Base-by-base conservation (phyloP, 1,140 invertebrate genomes). In the Stegodyphus mimosarum region DNA sequence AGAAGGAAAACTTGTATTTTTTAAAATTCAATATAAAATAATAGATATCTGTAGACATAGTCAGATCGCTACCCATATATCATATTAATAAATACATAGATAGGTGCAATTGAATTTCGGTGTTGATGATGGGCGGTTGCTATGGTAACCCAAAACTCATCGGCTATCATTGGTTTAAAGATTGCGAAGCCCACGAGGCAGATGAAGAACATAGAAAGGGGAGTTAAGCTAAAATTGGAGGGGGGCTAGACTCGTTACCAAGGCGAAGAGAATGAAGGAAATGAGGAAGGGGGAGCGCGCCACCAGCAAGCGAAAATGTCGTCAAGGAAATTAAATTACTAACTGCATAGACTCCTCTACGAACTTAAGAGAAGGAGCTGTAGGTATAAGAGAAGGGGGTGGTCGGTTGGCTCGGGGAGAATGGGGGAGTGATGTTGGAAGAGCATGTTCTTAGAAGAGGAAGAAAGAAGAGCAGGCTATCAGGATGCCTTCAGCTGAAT, bases 281-380 rank as follows among this genome's bases (percentile, higher is more conserved):
- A 48, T 48, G 55, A 18, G 52, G 33, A 60, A 55, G 33, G 60
- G 71, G 7, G n/a, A 66, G 50, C 1, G 71, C 55, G 55, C 60
- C 70, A 74, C 49, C 71, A 52, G 80, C 80, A 60, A 76, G 83
- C 83, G 83, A 86, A 86, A 86, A 86, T 86, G 83, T 86, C 83
- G 83, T 86, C 83, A 86, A 78, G 69, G 75, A 86, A 86, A 86
- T 86, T 86, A 86, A 86, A 86, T 86, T 86, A 77, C 83, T 86
- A 86, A 78, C 72, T 84, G 81, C 81, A 84, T 75, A 66, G 73
- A 70, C 72, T 83, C 71, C 66, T 71, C 60, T 49, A 51, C 18
- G 71, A 83, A 83, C 80, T 83, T 83, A 84, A 76, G 55, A 69
- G 83, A 72, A 64, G 83, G 69, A 18, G 50, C 6, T 69, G 51